phyloP scores from a whole-genome alignment of 2,888 invertebrate species.

The Cordilura impudica region DNA sequence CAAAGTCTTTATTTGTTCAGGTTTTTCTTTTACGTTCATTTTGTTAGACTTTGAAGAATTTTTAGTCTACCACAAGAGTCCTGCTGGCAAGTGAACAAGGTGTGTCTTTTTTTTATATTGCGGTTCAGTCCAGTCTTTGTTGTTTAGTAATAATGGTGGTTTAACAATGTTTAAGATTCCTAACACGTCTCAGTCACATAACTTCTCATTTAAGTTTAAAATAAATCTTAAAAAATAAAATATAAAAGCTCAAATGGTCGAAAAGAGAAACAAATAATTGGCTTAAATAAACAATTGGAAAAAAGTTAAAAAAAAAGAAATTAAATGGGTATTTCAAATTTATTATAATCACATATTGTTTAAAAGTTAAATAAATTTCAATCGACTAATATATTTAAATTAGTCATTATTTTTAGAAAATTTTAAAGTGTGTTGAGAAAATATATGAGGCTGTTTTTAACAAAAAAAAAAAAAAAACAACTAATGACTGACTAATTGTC shows the following conservation, averaged over 20 bases:
- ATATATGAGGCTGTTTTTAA: too few relatives aligned
- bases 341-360: too few relatives aligned
- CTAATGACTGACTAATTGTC: too few relatives aligned
- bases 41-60: not conserved
- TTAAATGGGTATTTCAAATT: too few relatives aligned
- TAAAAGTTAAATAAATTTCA: too few relatives aligned
- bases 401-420: too few relatives aligned
- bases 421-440: too few relatives aligned
- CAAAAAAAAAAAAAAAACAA: too few relatives aligned
- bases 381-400: too few relatives aligned
- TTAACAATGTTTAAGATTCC: slow-evolving; percentile 13
- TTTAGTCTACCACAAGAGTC: not conserved
- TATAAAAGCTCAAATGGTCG: not conserved
- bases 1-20: slow-evolving; percentile 14
- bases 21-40: not conserved
- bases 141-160: not conserved
- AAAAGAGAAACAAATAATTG: slow-evolving; percentile 10
- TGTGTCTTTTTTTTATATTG: not conserved
- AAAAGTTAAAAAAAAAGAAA: slow-evolving; percentile 5
- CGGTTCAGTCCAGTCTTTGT: not conserved
- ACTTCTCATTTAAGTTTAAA: slow-evolving; percentile 19
- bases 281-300: slow-evolving; percentile 12
- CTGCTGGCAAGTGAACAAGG: not conserved
- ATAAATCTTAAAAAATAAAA: slow-evolving; percentile 17
- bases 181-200: slow-evolving; percentile 20